Evolutionary conservation across 2,888 invertebrate genomes (phyloP).

Genomic region (Linnaemya vulpina): DNA sequence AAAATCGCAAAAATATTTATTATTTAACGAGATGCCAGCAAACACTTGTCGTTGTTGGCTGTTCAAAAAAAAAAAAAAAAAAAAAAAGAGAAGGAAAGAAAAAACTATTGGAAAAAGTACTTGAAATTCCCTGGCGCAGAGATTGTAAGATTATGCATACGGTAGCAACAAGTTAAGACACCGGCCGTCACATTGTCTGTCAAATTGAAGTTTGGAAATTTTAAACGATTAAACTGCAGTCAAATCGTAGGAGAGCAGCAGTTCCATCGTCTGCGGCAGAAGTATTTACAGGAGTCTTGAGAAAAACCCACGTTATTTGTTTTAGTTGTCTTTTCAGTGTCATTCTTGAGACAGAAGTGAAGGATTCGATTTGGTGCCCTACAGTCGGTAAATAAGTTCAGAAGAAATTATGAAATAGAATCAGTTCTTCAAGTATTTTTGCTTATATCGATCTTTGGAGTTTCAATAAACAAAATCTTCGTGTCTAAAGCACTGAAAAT

Average conservation of each 20-base stretch:
- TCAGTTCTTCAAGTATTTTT: too few species aligned
- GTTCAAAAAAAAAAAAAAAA: slow-evolving; percentile 33
- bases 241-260: not conserved
- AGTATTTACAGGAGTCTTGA: slow-evolving; percentile 64
- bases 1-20: slow-evolving; percentile 61
- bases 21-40: slow-evolving; percentile 9
- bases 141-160: slow-evolving; percentile 30
- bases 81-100: slow-evolving; percentile 32
- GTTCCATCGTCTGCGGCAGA: not conserved
- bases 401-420: too few species aligned
- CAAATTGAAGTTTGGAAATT: slow-evolving; percentile 73
- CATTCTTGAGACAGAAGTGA: slow-evolving; percentile 10
- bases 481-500: too few species aligned
- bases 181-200: slow-evolving; percentile 74
- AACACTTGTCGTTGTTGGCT: slow-evolving; percentile 5
- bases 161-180: slow-evolving; percentile 72
- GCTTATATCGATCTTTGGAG: too few species aligned
- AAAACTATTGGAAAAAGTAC: slow-evolving; percentile 54
- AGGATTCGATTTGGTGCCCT: slow-evolving; percentile 23
- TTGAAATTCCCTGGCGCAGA: slow-evolving; percentile 49
- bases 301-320: slow-evolving; percentile 67
- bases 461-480: too few species aligned
- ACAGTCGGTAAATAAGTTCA: not conserved
- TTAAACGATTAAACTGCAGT: slow-evolving; percentile 52
- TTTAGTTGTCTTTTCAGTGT: slow-evolving; percentile 13